Conservation (phyloP, 2,797 vertebrate genomes). For the Luscinia megarhynchos region DNA sequence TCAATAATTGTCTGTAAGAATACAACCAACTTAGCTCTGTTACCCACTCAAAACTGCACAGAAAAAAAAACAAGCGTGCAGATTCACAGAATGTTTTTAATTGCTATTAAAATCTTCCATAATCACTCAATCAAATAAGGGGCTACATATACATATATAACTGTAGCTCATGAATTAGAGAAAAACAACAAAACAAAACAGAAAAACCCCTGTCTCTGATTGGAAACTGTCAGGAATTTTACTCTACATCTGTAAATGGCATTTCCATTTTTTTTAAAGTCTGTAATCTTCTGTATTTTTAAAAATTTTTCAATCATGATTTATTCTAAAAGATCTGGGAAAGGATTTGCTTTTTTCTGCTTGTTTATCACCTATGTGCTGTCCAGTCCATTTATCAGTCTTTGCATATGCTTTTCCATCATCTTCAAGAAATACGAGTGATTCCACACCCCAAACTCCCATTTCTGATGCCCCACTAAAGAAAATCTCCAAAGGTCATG, state of each 20-base stretch:
- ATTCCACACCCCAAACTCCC: fast-evolving
- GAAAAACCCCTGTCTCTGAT: not conserved
- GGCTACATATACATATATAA: not conserved
- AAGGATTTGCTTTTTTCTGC: not conserved
- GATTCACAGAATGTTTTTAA: not conserved
- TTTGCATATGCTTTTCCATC: not conserved
- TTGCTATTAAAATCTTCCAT: not conserved
- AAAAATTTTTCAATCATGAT: not conserved
- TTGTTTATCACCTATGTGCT: not conserved
- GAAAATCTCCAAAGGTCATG: not conserved
- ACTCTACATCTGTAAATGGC: not conserved
- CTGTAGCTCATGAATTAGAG: not conserved
- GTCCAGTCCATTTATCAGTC: not conserved
- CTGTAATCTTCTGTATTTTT: not conserved
- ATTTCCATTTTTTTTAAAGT: not conserved
- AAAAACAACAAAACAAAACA: not conserved
- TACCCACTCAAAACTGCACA: not conserved
- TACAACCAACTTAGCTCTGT: not conserved
- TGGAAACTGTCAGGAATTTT: not conserved
- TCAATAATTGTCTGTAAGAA: not conserved
- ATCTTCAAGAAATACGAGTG: not conserved
- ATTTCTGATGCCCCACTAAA: not conserved
- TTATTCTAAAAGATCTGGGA: not conserved
- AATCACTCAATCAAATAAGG: not conserved
- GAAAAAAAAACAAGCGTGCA: not conserved